Evolutionary conservation across 2,113 vertebrate species (phyloP), one percentile per base, ranked within the genome.

Genomic region (Lophochroa leadbeateri): DNA sequence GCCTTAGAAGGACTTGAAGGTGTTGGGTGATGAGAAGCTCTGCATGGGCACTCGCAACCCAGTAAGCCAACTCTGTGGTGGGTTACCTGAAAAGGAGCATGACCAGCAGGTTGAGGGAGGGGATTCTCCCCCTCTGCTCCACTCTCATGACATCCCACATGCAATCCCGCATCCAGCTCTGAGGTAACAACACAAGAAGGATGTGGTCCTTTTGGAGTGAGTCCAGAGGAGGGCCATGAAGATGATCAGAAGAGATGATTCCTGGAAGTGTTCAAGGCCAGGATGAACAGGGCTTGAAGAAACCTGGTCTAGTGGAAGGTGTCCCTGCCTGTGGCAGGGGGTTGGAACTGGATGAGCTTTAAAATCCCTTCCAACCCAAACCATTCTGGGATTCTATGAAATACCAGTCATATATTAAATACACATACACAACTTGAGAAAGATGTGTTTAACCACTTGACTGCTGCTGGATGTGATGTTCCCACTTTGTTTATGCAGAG

Each of bases 221-320:
- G 20, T n/a, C 20, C 55, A 33, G 55, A n/a, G 55, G 31, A 21
- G 31, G 31, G 55, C 12, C 55, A n/a, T 58, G 55, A 58, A n/a
- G 33, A n/a, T n/a, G 33, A n/a, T n/a, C 55, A n/a, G 33, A 58
- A n/a, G 55, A n/a, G 33, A n/a, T 23, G 33, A n/a, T 20, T 11
- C 1, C 53, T 86, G 61, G 57, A 17, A 69, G 17, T 28, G 35
- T 17, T 10, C 76, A 61, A 47, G 12, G 46, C 7, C n/a, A 37
- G 31, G 8, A 12, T 24, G n/a, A 31, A 43, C 10, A 16, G 17
- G 16, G 5, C 18, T 69, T 81, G 7, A 35, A 49, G 35, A 47
- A 37, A 3, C 41, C 17, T 20, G 47, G 10, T 3, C 1, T 4
- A 17, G 47, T 7, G 6, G 23, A n/a, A 72, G 11, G 5, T 17